Base-by-base conservation (phyloP, 2,888 invertebrate genomes). In the Dasypogon diadema region DNA sequence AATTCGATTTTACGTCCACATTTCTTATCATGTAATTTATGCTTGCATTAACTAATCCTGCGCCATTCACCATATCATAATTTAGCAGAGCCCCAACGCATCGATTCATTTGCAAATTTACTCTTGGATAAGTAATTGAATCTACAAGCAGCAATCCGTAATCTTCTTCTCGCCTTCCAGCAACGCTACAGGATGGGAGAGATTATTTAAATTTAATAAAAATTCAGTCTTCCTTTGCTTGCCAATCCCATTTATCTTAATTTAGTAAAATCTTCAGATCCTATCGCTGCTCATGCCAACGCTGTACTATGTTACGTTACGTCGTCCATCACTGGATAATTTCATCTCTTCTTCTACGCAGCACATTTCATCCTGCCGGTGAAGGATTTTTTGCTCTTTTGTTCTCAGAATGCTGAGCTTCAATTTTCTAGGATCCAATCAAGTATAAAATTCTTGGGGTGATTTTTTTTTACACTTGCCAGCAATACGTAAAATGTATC, bases 381-480 rank as follows among this genome's bases (percentile, higher is more conserved):
- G 8, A 42, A 42, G 37, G 60, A 60, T 21, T 60, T 60, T 60
- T 22, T 34, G 60, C 21, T 37, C n/a, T 58, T 8, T n/a, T 24
- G 58, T 16, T 16, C 26, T 16, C 26, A 16, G 37, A 60, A 34
- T 60, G 60, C 60, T 60, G 60, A 60, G 37, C 60, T 18, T 60
- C 60, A 18, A 60, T 37, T 60, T 60, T 60, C 21, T 26, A n/a
- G 60, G 60, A 60, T 60, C 60, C 37, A 60, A 60, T 60, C 60
- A 60, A 60, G 18, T 10, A 37, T 18, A 60, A 60, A 60, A 60
- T 37, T 60, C 60, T 34, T 58, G 12, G 42, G 12, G 6, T 42
- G 42, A 2, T 8, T 12, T 42, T n/a, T n/a, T 42, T 42, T 42
- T 42, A 42, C 42, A 42, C 42, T 42, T 12, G 42, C 12, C 42